These are phyloP conservation scores for Philypnodon macrostomus DNA, from an alignment of 2,797 vertebrate genomes.

Conservation along the genomic window DNA sequence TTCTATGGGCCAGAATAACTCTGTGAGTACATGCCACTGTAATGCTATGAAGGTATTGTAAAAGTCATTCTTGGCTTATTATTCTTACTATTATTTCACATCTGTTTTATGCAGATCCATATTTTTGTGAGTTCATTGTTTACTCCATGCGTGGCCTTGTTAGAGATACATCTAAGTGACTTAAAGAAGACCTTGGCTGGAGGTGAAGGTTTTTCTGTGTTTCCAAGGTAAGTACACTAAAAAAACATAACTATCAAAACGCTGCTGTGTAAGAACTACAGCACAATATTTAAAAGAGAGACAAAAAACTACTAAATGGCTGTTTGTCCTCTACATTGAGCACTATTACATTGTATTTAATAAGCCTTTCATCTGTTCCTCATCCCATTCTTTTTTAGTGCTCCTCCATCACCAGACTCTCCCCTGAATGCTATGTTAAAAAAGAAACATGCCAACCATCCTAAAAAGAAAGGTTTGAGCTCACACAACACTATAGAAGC, in stretches of 20 bases:
- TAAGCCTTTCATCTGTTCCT: too few relatives aligned
- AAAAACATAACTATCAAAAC: too few relatives aligned
- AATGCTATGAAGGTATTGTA: too few relatives aligned
- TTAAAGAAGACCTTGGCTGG: slow-evolving; percentile 1
- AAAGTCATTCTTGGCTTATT: too few relatives aligned
- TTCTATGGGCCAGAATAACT: slow-evolving; percentile 40
- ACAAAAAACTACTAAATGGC: too few relatives aligned
- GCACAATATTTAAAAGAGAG: too few relatives aligned
- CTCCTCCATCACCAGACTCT: slow-evolving; percentile 74
- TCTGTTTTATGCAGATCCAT: slow-evolving; percentile 68
- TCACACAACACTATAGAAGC: too few relatives aligned
- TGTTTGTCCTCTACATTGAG: too few relatives aligned
- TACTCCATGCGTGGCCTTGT: slow-evolving; percentile 65
- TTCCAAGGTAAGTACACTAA: slow-evolving; percentile 79
- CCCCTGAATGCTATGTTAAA: slow-evolving; percentile 70
- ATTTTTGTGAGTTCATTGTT: slow-evolving; percentile 83
- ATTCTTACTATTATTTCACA: too few relatives aligned
- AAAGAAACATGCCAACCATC: slow-evolving; percentile 61
- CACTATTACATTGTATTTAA: too few relatives aligned
- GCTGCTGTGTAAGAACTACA: too few relatives aligned
- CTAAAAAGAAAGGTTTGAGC: slow-evolving; percentile 68
- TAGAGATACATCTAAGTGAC: slow-evolving; percentile 73
- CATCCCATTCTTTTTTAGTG: slow-evolving; percentile 65
- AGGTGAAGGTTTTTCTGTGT: slow-evolving; percentile 63
- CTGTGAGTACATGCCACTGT: slow-evolving; percentile 72